Percentiles rank a stretch among this genome's conserved stretches.
phyloP scores from a whole-genome alignment of 2,888 invertebrate genomes.

The Eristalis pertinax region DNA sequence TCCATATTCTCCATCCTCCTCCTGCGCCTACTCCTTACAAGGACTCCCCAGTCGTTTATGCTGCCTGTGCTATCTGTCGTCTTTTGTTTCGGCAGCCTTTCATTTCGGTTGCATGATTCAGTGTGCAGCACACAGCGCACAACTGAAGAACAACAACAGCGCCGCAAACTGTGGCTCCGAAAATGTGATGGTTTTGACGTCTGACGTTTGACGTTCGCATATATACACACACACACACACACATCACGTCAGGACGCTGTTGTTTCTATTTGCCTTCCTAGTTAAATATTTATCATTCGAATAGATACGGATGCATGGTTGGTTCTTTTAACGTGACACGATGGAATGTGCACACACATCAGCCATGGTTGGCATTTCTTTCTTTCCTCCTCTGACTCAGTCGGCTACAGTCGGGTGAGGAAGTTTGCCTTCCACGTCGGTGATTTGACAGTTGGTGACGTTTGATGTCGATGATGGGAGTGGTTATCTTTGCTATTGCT shows the following conservation, averaged over 20 bases:
- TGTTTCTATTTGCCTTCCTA: constrained; percentile 27
- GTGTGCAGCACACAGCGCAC: neutral
- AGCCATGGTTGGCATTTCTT: neutral
- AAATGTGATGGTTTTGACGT: constrained; percentile 39
- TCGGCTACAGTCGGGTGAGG: too few species aligned
- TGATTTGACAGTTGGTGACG: too few species aligned
- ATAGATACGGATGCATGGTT: constrained; percentile 4
- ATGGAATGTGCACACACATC: neutral
- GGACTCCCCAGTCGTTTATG: constrained; percentile 21
- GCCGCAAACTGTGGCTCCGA: neutral
- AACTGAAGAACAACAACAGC: too few species aligned
- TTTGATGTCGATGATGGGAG: too few species aligned
- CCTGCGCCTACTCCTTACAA: constrained; percentile 34
- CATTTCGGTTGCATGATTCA: neutral
- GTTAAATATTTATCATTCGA: constrained; percentile 47
- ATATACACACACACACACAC: neutral
- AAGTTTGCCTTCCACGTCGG: too few species aligned
- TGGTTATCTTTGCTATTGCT: too few species aligned
- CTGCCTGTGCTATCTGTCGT: constrained; percentile 29
- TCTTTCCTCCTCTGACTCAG: too few species aligned
- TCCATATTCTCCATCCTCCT: neutral
- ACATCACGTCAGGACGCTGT: constrained; percentile 13
- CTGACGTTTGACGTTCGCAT: constrained; percentile 25
- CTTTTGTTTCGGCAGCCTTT: constrained; percentile 5
- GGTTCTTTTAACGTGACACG: neutral